Evolutionary conservation across 2,888 invertebrate species (phyloP).

Genomic region (Erpobdella octoculata): DNA sequence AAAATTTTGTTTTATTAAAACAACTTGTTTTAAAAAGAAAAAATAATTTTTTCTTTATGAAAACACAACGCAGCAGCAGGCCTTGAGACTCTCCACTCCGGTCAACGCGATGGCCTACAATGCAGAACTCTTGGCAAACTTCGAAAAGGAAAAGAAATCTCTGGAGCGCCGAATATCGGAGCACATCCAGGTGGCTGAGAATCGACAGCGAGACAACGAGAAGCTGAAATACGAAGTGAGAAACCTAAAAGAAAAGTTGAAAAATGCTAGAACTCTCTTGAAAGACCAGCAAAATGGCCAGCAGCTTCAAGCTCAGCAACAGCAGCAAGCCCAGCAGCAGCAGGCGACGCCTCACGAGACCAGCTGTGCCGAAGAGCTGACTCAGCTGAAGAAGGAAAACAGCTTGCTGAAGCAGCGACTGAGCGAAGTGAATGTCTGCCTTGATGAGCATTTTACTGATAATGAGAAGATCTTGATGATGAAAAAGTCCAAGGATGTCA

Average conservation of each 20-base stretch:
- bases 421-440: slow-evolving; percentile 49
- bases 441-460: slow-evolving; percentile 51
- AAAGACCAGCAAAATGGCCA: slow-evolving; percentile 23
- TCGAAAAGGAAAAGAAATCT: slow-evolving; percentile 52
- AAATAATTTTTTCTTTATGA: too few species aligned
- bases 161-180: slow-evolving; percentile 53
- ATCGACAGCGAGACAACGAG: slow-evolving; percentile 54
- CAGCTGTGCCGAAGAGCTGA: slow-evolving; percentile 4
- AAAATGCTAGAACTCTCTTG: slow-evolving; percentile 9
- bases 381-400: slow-evolving; percentile 48
- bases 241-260: slow-evolving; percentile 47
- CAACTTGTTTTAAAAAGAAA: too few species aligned
- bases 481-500: slow-evolving; percentile 35
- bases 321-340: background rate
- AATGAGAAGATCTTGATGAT: slow-evolving; percentile 51
- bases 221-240: slow-evolving; percentile 53
- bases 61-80: too few species aligned
- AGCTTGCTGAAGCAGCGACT: slow-evolving; percentile 47
- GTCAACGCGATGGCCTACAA: slow-evolving; percentile 51
- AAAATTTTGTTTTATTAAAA: too few species aligned
- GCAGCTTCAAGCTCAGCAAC: background rate
- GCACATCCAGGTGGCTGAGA: slow-evolving; percentile 51
- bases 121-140: slow-evolving; percentile 50
- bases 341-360: background rate
- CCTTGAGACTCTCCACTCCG: slow-evolving; percentile 44